These are phyloP conservation scores for Dexiosoma caninum DNA, from an alignment of 2,888 invertebrate genomes.

Conservation along the genomic window DNA sequence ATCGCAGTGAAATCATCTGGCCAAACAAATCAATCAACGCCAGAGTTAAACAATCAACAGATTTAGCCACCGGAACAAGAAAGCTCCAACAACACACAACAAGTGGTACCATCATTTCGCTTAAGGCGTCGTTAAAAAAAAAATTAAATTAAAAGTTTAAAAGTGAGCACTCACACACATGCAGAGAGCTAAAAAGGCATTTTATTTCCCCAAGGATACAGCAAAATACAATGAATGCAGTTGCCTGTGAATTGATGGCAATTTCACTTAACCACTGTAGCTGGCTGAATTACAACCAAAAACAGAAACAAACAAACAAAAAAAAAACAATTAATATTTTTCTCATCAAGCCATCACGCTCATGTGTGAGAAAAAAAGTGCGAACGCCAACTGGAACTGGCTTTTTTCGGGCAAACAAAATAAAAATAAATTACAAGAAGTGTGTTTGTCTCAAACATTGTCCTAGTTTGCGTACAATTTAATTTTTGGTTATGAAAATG, in stretches of 20 bases:
- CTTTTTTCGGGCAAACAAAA: background rate
- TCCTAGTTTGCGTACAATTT: slow-evolving; percentile 50
- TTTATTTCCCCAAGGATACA: slow-evolving; percentile 35
- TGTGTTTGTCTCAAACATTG: slow-evolving; percentile 34
- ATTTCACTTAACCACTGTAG: background rate
- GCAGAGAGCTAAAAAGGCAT: background rate
- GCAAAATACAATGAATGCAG: slow-evolving; percentile 8
- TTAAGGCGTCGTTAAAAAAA: slow-evolving; percentile 28
- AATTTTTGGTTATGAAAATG: slow-evolving; percentile 48
- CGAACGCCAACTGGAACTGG: slow-evolving; percentile 25
- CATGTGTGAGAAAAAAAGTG: slow-evolving; percentile 43
- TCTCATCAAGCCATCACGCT: background rate
- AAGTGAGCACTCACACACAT: slow-evolving; percentile 5
- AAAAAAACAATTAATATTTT: background rate
- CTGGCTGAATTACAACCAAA: background rate
- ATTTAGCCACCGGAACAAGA: background rate
- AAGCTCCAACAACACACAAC: background rate
- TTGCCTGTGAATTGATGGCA: background rate
- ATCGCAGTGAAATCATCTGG: background rate
- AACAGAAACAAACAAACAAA: too few species aligned
- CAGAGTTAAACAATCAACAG: background rate
- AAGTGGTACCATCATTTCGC: background rate
- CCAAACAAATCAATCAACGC: slow-evolving; percentile 45
- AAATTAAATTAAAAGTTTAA: slow-evolving; percentile 48
- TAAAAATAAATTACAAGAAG: background rate